Base-by-base conservation (phyloP, 2,797 vertebrate genomes). In the Melanotaenia boesemani region DNA sequence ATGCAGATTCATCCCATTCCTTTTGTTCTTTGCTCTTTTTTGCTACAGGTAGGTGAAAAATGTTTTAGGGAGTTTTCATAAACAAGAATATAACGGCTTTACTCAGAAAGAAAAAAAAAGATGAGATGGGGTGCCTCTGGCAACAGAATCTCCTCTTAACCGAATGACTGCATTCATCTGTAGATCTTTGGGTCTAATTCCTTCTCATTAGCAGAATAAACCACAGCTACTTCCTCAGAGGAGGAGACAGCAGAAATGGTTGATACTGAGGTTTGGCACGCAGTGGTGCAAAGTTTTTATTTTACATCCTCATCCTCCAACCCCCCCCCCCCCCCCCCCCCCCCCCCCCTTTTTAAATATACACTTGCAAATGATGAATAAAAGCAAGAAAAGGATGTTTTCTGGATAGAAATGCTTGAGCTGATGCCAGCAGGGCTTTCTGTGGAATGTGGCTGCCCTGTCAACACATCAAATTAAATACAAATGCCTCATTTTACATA, bases 401-500 rank as follows among this genome's bases (percentile, higher is more conserved):
- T 81, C 84, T n/a, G 34, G 80, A 75, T 68, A 76, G 74, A 61
- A 50, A 61, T 0, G 63, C 36, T 41, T 69, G 67, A 70, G 72
- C 74, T 7, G 12, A 26, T 52, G 77, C 74, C 81, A 77, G 68
- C 55, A 18, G 54, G 0, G 32, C 80, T 76, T 72, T 76, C 59
- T 69, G 60, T 52, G 50, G 77, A 61, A 74, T 74, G 67, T 13
- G 20, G 79, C 67, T 70, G 70, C 24, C 71, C 74, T 73, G 78
- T 86, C 86, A 84, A 78, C 76, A 76, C 26, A 34, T 89, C 63
- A 82, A 63, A 88, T 86, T 68, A 80, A 85, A 84, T 60, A 83
- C 75, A 75, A 90, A 87, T 56, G 74, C 67, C 75, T 88, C 74
- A 73, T 83, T 89, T 79, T 63, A 41, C 46, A 80, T 30, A 58